These are phyloP conservation scores for Cepaea hortensis DNA, from an alignment of 2,888 invertebrate species.

Conservation along the genomic window DNA sequence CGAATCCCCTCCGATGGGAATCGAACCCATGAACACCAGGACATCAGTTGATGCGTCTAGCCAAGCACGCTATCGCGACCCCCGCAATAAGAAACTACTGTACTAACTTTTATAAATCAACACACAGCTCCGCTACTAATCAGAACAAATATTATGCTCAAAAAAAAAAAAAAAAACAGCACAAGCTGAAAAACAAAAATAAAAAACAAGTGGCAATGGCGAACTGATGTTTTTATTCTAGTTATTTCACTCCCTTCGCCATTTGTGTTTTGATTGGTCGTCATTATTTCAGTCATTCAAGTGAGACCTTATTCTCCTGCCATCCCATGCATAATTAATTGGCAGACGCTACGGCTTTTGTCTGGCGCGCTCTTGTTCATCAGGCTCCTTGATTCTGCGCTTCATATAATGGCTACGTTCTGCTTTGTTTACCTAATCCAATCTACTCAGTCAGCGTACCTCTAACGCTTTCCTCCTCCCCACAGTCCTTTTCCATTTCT, in stretches of 20 bases:
- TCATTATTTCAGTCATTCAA: constrained; percentile 10
- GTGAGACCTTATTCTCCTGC: neutral
- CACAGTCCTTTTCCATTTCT: no score
- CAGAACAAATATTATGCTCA: neutral
- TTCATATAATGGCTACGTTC: neutral
- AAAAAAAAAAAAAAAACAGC: neutral
- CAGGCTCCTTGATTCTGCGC: neutral
- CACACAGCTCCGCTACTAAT: neutral
- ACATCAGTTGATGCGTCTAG: no score
- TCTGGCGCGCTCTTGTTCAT: neutral
- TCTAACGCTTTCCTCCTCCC: no score
- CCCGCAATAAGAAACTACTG: no score
- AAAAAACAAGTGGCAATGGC: neutral
- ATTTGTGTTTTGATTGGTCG: constrained; percentile 6
- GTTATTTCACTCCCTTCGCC: neutral
- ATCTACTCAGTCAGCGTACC: neutral
- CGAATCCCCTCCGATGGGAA: no score
- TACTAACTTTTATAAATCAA: no score
- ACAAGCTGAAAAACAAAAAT: neutral
- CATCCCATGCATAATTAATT: constrained; percentile 27
- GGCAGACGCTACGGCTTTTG: neutral
- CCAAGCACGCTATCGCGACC: no score
- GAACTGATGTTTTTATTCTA: neutral
- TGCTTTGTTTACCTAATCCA: neutral
- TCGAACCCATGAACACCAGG: no score